phyloP scores from a whole-genome alignment of 1,140 invertebrate genomes.

The Drosophila insularis region DNA sequence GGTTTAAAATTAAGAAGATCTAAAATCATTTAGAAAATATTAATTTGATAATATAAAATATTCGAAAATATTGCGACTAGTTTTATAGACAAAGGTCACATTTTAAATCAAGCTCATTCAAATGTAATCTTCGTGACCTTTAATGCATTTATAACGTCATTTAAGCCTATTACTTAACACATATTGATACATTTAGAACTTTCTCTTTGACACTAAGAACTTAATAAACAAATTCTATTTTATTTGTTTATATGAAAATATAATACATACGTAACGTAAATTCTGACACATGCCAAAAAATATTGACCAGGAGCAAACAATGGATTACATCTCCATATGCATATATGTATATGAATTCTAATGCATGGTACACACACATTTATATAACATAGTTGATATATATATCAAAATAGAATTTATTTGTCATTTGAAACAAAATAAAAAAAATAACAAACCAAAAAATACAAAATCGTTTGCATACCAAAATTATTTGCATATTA shows the following conservation, averaged over 20 bases:
- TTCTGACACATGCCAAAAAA: constrained; percentile 4
- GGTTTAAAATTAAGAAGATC: no score
- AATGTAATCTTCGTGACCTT: no score
- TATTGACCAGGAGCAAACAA: neutral
- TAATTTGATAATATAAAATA: no score
- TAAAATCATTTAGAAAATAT: no score
- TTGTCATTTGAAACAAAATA: neutral
- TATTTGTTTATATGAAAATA: neutral
- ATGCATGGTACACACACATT: neutral
- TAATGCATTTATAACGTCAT: no score
- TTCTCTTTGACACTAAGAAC: neutral
- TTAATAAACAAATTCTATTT: neutral
- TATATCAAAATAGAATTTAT: constrained; percentile 13
- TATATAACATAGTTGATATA: neutral
- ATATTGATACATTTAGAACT: neutral
- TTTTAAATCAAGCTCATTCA: no score
- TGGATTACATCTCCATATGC: neutral
- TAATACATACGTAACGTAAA: neutral
- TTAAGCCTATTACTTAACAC: no score
- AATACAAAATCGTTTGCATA: constrained; percentile 18
- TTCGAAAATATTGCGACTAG: no score
- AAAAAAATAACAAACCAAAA: neutral
- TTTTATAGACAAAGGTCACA: no score
- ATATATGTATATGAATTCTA: neutral
- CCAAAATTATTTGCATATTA: constrained; percentile 50